A percentile compares a stretch with the other conserved stretches of the same genome.
These are phyloP conservation scores for Pachypeltis micranthus DNA, from an alignment of 1,140 invertebrate genomes.

Conservation along the genomic window DNA sequence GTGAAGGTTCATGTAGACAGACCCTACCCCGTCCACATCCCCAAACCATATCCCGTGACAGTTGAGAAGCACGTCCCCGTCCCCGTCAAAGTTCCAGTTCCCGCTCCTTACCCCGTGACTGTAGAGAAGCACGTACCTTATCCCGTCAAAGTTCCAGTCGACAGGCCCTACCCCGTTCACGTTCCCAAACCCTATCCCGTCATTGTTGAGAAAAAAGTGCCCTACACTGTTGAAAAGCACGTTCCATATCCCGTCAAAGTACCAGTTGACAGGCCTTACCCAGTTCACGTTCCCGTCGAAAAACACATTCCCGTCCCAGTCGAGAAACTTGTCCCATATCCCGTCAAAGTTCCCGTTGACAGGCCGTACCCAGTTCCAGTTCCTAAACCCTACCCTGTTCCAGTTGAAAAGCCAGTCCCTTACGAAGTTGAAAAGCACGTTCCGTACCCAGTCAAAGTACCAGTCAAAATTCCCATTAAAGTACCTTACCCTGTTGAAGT, in stretches of 20 bases:
- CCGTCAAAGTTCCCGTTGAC: conserved; percentile 50
- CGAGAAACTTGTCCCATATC: conserved; percentile 46
- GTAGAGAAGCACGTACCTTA: conserved; percentile 57
- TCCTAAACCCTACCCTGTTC: conserved; percentile 39
- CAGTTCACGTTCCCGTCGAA: conserved; percentile 40
- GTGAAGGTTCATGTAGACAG: conserved; percentile 36
- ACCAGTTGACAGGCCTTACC: conserved; percentile 49
- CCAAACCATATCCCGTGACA: conserved; percentile 36
- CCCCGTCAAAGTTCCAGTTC: conserved; percentile 57
- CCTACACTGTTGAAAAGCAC: conserved; percentile 57
- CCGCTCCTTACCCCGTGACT: conserved; percentile 50
- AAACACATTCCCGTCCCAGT: conserved; percentile 44
- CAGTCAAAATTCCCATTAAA: conserved; percentile 36
- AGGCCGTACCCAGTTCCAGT: conserved; percentile 37
- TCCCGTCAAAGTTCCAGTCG: conserved; percentile 58
- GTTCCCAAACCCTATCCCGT: conserved; percentile 46
- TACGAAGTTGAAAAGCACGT: conserved; percentile 53
- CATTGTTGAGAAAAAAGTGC: conserved; percentile 34
- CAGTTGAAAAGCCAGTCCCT: conserved; percentile 60
- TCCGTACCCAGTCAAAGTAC: conserved; percentile 45
- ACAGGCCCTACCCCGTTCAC: conserved; percentile 57
- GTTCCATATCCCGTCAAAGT: conserved; percentile 59
- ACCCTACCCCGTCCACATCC: conserved; percentile 55
- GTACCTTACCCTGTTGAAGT: conserved; percentile 36
- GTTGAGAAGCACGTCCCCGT: conserved; percentile 40